A percentile compares a stretch with the other conserved stretches of the same genome.
These are phyloP conservation scores for Odocoileus virginianus DNA, from an alignment of 2,113 vertebrate genomes.

Conservation along the genomic window DNA sequence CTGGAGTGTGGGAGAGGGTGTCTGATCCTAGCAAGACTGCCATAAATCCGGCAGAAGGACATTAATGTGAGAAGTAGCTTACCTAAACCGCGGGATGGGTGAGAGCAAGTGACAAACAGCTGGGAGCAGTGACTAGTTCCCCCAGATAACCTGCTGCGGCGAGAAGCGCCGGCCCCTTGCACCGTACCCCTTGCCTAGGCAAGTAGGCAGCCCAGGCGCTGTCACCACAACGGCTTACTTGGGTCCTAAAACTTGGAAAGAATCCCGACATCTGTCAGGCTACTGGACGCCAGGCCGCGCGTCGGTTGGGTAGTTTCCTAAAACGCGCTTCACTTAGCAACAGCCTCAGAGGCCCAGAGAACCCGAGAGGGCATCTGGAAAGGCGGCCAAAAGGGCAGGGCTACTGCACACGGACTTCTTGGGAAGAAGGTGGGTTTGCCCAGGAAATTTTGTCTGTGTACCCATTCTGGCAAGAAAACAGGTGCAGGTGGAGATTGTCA, in stretches of 20 bases:
- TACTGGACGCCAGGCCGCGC: slow-evolving; percentile 55
- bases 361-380: neutral
- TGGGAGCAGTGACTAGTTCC: neutral
- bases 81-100: neutral
- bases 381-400: neutral
- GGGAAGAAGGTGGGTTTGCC: neutral
- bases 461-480: slow-evolving; percentile 3
- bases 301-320: slow-evolving; percentile 67
- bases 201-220: slow-evolving; percentile 31
- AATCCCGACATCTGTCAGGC: slow-evolving; percentile 69
- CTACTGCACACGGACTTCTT: neutral
- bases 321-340: slow-evolving; percentile 69
- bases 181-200: neutral
- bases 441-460: slow-evolving; percentile 10
- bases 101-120: slow-evolving; percentile 24
- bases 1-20: neutral
- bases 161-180: neutral
- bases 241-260: slow-evolving; percentile 65
- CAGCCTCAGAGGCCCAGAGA: slow-evolving; percentile 41
- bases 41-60: neutral
- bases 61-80: neutral
- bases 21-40: neutral
- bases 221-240: slow-evolving; percentile 56
- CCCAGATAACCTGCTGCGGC: neutral
- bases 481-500: neutral